Base-by-base conservation (phyloP, 2,797 vertebrate species). In the Rousettus madagascariensis region DNA sequence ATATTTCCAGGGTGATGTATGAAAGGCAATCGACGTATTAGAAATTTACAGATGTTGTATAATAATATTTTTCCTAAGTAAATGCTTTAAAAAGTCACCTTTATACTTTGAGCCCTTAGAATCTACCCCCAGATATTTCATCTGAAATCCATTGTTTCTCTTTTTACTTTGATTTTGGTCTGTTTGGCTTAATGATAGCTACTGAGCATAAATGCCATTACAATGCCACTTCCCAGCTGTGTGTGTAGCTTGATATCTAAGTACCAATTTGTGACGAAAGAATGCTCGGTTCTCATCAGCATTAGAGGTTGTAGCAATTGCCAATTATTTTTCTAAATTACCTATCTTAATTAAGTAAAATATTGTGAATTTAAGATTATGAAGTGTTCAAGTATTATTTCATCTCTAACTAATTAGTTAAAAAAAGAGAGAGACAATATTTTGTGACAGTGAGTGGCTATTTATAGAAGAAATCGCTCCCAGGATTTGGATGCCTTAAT, bases 281-380 rank as follows among this genome's bases (percentile, higher is more conserved):
- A 90, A 55, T 11, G 33, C 91, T 95, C 66, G 8, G 26, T 95
- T 66, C 41, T 20, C 94, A 72, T 79, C 90, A 78, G 66, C 92
- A 66, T 80, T 94, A 61, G 86, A 80, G 79, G 92, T 5, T 97
- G 94, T 77, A 82, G 33, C 71, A 95, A 90, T 92, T 89, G 84
- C 94, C 88, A 79, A 97, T 95, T 49, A 94, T 77, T 97, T 95
- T 95, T 90, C 93, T 94, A 94, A 97, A 96, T 97, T 95, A 92
- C 94, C 92, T 95, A 77, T 94, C 96, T 97, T 96, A 96, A 95
- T 97, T 92, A 95, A 94, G 71, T 96, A 94, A 96, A 96, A 97
- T 96, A 96, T 97, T 96, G 92, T 96, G 93, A 94, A 91, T 95
- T 96, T 95, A 95, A 96, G 95, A 96, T 92, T 90, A 92, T 83